These are phyloP conservation scores for Bombus waltoni DNA, from an alignment of 1,140 invertebrate genomes.

Conservation along the genomic window DNA sequence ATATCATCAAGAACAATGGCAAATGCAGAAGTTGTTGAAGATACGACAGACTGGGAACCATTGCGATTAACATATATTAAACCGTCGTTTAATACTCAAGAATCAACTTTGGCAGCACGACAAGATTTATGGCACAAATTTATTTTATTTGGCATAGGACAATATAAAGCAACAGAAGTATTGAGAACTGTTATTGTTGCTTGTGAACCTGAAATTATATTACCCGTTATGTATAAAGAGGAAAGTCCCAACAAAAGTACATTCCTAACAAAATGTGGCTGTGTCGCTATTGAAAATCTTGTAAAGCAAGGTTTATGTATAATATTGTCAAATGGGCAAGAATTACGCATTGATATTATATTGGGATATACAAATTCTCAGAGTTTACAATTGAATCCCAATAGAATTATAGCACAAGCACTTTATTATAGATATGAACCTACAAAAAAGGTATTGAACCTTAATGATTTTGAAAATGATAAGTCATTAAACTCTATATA, in stretches of 20 bases:
- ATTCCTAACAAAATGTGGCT: constrained; percentile 74
- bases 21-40: constrained; percentile 7
- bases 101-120: constrained; percentile 70
- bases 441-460: constrained; percentile 73
- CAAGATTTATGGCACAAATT: constrained; percentile 81
- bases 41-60: constrained; percentile 64
- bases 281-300: constrained; percentile 70
- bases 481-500: constrained; percentile 72
- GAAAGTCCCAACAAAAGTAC: constrained; percentile 71
- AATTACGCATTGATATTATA: constrained; percentile 75
- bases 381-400: constrained; percentile 73
- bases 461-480: constrained; percentile 78
- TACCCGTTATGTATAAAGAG: constrained; percentile 74
- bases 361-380: constrained; percentile 72
- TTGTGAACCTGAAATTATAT: constrained; percentile 73
- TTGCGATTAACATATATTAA: constrained; percentile 73
- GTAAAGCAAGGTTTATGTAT: constrained; percentile 73
- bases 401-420: constrained; percentile 67
- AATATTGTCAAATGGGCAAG: constrained; percentile 60
- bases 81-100: constrained; percentile 70
- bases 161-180: constrained; percentile 64
- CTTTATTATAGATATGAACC: constrained; percentile 70
- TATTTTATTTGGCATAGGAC: constrained; percentile 72
- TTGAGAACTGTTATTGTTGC: constrained; percentile 69
- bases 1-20: constrained; percentile 11